Percentiles rank a stretch among this genome's conserved stretches.
Conservation (phyloP, 2,888 invertebrate species). For the Hesperia comma region DNA sequence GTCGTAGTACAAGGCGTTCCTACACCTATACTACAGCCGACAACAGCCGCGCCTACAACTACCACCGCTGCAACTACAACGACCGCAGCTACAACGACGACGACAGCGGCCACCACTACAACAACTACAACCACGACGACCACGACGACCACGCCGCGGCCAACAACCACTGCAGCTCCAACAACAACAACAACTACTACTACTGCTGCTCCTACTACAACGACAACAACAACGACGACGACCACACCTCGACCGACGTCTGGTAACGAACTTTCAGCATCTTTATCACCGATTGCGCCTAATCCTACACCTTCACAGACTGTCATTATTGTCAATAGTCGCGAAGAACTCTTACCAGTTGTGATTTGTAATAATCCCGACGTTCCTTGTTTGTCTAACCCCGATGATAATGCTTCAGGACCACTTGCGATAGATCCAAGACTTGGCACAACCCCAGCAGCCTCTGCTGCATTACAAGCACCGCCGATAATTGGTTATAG, state of each 20-base stretch:
- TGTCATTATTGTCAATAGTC: constrained; percentile 48
- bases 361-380: constrained; percentile 73
- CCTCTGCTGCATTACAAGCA: constrained; percentile 60
- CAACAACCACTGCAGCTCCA: constrained; percentile 25
- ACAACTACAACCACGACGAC: constrained; percentile 34
- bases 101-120: constrained; percentile 34
- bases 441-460: constrained; percentile 69
- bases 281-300: constrained; percentile 38
- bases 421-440: constrained; percentile 76
- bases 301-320: constrained; percentile 40
- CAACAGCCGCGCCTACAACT: constrained; percentile 56
- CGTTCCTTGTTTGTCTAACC: constrained; percentile 75
- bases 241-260: constrained; percentile 40
- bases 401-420: constrained; percentile 71
- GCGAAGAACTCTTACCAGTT: constrained; percentile 67
- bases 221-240: constrained; percentile 43
- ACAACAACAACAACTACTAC: constrained; percentile 37
- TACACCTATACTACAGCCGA: constrained; percentile 69
- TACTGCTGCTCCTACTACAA: constrained; percentile 42
- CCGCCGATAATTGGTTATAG: constrained; percentile 66
- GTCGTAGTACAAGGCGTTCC: constrained; percentile 69
- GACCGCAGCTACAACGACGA: constrained; percentile 39
- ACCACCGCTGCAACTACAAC: constrained; percentile 44
- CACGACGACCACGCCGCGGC: constrained; percentile 41
- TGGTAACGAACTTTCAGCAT: constrained; percentile 42